Base-by-base conservation (phyloP, 2,888 invertebrate genomes). In the Eilema caniola region DNA sequence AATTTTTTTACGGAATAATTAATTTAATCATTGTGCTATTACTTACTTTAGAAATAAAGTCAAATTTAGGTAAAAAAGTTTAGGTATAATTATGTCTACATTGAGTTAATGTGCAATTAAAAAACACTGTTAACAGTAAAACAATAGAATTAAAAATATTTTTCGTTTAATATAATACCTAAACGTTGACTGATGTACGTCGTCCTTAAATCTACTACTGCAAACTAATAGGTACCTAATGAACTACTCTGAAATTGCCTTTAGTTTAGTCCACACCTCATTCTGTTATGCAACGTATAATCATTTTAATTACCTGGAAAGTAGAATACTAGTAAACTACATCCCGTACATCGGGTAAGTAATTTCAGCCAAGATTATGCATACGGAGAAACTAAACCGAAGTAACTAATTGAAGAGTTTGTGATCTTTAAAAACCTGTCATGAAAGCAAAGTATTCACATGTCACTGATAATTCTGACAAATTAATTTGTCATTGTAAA, bases 211-310 rank as follows among this genome's bases (percentile, higher is more conserved):
- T 25, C 14, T 37, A 24, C 57, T 59, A 5, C 24, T 59, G 57
- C 24, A 59, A 61, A 31, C 47, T 61, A 47, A 66, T 37, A 67
- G 37, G 25, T 37, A 59, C 66, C 68, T 69, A 65, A 62, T 62
- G 3, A 14, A 37, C 37, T 62, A 67, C 68, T 73, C 60, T 65
- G 69, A 75, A 77, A 72, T 77, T 77, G 74, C 76, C 68, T 76
- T 75, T 74, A 72, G 79, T 80, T 76, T 74, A 81, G 70, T 76
- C 63, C 78, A 75, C 79, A 47, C 73, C 73, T 66, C 59, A 41
- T 16, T 53, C 12, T 62, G 62, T 88, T 88, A 86, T 82, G 79
- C 86, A 88, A 90, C 74, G 41, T 78, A 76, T 83, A 88, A 87
- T 84, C 80, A 81, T 74, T 82, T 81, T 85, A 85, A 88, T 88